Conservation (phyloP, 2,113 vertebrate species). For the Potamarius usumacintae region DNA sequence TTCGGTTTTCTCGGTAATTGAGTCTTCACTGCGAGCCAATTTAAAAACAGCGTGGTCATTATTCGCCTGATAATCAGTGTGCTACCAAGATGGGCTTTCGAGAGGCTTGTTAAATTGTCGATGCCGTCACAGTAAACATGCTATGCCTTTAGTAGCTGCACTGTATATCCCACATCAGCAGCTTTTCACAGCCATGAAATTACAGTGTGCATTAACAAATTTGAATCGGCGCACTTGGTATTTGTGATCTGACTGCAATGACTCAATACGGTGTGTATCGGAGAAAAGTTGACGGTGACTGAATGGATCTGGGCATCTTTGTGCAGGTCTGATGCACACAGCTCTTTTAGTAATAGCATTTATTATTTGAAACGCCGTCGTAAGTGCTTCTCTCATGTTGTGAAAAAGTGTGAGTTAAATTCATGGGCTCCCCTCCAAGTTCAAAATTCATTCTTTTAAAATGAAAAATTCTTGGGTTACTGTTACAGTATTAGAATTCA, state of each 20-base stretch:
- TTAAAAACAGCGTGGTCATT: slow-evolving; percentile 53
- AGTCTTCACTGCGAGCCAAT: slow-evolving; percentile 52
- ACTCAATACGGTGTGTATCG: background rate
- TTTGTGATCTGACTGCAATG: background rate
- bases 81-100: slow-evolving; percentile 8
- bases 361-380: background rate
- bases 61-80: slow-evolving; percentile 52
- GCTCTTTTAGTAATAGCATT: background rate
- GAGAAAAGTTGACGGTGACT: background rate
- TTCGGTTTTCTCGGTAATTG: slow-evolving; percentile 49
- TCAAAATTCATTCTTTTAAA: background rate
- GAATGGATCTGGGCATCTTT: background rate
- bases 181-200: slow-evolving; percentile 31
- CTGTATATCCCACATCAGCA: slow-evolving; percentile 37
- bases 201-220: slow-evolving; percentile 23
- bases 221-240: background rate
- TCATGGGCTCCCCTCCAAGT: too few species aligned
- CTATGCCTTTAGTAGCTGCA: slow-evolving; percentile 10
- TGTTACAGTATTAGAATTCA: background rate
- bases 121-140: slow-evolving; percentile 25
- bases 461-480: background rate
- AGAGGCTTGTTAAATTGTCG: slow-evolving; percentile 28
- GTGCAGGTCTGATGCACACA: background rate
- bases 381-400: background rate
- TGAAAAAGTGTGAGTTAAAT: background rate